phyloP scores from a whole-genome alignment of 2,113 vertebrate species.

The Nesogale talazaci region DNA sequence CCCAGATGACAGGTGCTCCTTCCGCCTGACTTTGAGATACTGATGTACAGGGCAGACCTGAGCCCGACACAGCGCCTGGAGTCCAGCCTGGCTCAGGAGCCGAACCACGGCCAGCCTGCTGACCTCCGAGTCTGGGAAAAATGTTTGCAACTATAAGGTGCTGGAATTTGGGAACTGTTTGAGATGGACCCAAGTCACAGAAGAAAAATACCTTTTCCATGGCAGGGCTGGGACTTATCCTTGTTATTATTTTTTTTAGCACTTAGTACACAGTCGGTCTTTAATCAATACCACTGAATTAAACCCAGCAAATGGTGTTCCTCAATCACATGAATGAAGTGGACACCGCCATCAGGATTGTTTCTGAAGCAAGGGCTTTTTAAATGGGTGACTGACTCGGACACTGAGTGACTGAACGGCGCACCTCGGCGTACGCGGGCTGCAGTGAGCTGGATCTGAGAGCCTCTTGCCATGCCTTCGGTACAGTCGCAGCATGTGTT shows the following conservation, averaged over 20 bases:
- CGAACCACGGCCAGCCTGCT: neutral
- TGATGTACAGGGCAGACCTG: neutral
- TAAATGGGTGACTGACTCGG: neutral
- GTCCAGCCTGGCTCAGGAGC: neutral
- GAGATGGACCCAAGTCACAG: neutral
- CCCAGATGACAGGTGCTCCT: neutral
- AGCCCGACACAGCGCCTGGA: neutral
- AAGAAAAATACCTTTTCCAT: neutral
- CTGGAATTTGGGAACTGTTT: neutral
- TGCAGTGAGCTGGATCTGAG: neutral
- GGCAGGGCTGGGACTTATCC: neutral
- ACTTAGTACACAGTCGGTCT: neutral
- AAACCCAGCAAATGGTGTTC: neutral
- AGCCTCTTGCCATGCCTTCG: neutral
- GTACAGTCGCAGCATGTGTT: neutral
- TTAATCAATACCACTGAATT: neutral
- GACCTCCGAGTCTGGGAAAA: neutral
- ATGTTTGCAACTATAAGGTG: neutral
- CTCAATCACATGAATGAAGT: neutral
- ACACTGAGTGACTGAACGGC: neutral
- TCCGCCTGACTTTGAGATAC: neutral
- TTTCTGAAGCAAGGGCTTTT: conserved; percentile 41
- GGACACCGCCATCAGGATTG: neutral
- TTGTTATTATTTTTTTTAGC: conserved; percentile 22
- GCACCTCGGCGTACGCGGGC: neutral